Evolutionary conservation across 2,888 invertebrate species (phyloP).

Genomic region (Perizoma flavofasciatum): DNA sequence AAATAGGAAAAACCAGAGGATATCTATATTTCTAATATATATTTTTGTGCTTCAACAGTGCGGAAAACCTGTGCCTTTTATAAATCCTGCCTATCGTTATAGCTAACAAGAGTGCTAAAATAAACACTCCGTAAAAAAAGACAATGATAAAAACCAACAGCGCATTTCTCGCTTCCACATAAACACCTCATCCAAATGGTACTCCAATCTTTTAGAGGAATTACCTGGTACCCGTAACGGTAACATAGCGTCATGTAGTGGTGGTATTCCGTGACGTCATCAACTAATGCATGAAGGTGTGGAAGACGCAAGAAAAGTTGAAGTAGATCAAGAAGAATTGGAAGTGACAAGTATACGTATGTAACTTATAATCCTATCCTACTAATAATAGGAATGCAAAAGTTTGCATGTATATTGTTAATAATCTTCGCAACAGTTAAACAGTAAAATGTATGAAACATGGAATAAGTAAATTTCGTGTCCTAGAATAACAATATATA

Average conservation of each 20-base stretch:
- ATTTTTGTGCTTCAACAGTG: no score
- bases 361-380: neutral
- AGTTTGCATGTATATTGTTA: no score
- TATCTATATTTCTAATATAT: no score
- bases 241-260: slow-evolving; percentile 26
- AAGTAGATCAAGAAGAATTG: slow-evolving; percentile 2
- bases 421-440: no score
- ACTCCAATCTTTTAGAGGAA: slow-evolving; percentile 70
- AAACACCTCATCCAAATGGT: slow-evolving; percentile 55
- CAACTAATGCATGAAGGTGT: slow-evolving; percentile 72
- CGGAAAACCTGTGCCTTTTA: no score
- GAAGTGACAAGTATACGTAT: slow-evolving; percentile 13
- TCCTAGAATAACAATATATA: no score
- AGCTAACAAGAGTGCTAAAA: neutral
- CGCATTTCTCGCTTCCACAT: slow-evolving; percentile 53
- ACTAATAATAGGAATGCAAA: no score
- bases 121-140: neutral
- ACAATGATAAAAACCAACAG: slow-evolving; percentile 21
- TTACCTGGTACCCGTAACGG: slow-evolving; percentile 49
- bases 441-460: no score
- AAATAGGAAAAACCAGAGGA: no score
- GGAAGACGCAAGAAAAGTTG: slow-evolving; percentile 22
- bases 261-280: slow-evolving; percentile 73
- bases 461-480: no score
- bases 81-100: no score